Percentiles rank a stretch among this genome's conserved stretches.
Evolutionary conservation across 2,113 vertebrate genomes (phyloP).

Genomic region (Acanthochromis polyacanthus): DNA sequence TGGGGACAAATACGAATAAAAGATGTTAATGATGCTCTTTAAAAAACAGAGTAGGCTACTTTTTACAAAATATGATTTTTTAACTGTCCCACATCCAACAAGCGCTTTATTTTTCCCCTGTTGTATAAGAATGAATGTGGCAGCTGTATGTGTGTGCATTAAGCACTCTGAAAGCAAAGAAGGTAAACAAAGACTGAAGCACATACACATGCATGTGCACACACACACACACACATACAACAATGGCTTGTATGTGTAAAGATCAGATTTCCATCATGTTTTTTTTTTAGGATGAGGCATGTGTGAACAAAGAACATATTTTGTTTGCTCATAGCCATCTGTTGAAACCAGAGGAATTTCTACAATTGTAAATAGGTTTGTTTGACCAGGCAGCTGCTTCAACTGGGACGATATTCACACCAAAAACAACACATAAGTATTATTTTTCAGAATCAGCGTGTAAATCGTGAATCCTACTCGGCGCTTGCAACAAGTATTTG

Average conservation of each 20-base stretch:
- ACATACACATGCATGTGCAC: constrained; percentile 49
- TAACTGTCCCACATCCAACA: background rate
- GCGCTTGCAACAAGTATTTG: background rate
- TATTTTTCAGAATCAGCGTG: background rate
- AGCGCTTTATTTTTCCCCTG: constrained; percentile 4
- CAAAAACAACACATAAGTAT: background rate
- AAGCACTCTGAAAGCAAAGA: constrained; percentile 59
- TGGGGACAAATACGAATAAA: no score
- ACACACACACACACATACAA: constrained; percentile 60
- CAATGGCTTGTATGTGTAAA: constrained; percentile 82
- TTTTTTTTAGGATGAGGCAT: constrained; percentile 85
- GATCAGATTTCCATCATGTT: constrained; percentile 86
- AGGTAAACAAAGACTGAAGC: constrained; percentile 63
- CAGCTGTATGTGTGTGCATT: constrained; percentile 52
- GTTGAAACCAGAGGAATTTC: constrained; percentile 73
- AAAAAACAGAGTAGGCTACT: no score
- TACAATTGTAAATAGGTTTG: constrained; percentile 63
- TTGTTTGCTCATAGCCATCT: constrained; percentile 78
- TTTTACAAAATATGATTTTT: background rate
- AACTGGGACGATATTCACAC: background rate
- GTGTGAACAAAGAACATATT: constrained; percentile 84
- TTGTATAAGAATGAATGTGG: constrained; percentile 44
- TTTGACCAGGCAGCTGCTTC: constrained; percentile 10
- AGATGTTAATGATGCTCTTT: no score
- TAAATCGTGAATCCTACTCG: background rate